These are phyloP conservation scores for Agrypnus murinus DNA, from an alignment of 2,888 invertebrate species.

Conservation along the genomic window DNA sequence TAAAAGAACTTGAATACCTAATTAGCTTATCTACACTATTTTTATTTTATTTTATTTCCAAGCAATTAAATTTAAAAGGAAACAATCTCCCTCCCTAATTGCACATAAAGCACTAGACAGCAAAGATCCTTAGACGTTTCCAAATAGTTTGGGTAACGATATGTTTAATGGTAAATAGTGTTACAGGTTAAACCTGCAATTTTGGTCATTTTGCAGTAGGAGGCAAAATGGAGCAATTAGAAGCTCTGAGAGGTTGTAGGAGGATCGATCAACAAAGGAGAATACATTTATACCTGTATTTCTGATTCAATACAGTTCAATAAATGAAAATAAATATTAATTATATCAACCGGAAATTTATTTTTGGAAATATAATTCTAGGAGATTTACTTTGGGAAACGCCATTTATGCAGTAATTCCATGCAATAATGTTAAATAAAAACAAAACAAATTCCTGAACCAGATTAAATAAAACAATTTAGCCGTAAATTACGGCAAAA, in stretches of 20 bases:
- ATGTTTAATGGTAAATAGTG: constrained; percentile 47
- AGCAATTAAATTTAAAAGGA: constrained; percentile 21
- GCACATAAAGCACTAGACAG: constrained; percentile 37
- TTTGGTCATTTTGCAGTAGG: constrained; percentile 38
- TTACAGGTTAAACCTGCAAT: constrained; percentile 36
- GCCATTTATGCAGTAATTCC: not conserved
- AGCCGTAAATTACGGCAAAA: constrained; percentile 33
- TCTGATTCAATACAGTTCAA: not conserved
- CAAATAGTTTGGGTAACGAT: constrained; percentile 39
- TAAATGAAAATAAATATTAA: too few relatives aligned
- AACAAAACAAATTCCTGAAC: constrained; percentile 26
- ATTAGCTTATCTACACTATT: too few relatives aligned
- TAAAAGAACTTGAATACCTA: too few relatives aligned
- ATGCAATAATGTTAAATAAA: not conserved
- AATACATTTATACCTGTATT: not conserved
- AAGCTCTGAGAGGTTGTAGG: not conserved
- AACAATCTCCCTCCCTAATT: constrained; percentile 38
- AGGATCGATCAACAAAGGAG: not conserved
- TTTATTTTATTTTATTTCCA: too few relatives aligned
- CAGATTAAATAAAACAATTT: constrained; percentile 36
- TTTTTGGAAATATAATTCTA: not conserved
- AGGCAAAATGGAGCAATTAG: constrained; percentile 15
- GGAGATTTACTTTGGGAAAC: not conserved
- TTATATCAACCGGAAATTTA: too few relatives aligned
- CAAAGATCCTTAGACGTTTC: constrained; percentile 38